Base-by-base conservation (phyloP, 1,140 invertebrate genomes). In the Drosophila pachea region DNA sequence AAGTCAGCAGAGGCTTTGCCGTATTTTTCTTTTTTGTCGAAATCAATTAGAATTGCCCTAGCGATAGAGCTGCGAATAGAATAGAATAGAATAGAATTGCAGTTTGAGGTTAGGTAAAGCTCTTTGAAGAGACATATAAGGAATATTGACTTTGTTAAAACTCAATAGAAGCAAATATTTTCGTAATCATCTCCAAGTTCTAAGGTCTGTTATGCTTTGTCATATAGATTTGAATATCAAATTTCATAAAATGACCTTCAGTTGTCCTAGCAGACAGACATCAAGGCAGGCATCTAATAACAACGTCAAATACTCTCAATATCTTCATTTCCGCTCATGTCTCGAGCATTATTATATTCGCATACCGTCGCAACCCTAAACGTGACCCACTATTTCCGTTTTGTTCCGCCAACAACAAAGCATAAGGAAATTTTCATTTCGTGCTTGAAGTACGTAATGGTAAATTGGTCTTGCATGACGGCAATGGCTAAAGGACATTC, bases 341-440 rank as follows among this genome's bases (percentile, higher is more conserved):
- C 8, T 9, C n/a, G 11, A 5, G 40, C 36, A 42, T 31, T 52
- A 52, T n/a, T 14, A 38, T 53, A 11, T 53, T 36, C 16, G 50
- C 50, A 36, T 7, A 53, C 50, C 8, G 33, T 53, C 14, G 50
- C 50, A 53, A 53, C 50, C 50, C 50, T 53, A 53, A 53, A 53
- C 35, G 50, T 53, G 50, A 40, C 53, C 53, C 53, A 55, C 53
- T 42, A 55, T 42, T 43, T 33, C 16, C n/a, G 40, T 42, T 55
- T 72, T 52, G 32, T 53, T 53, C 50, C 50, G 38, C 7, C 50
- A 55, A 55, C 50, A 55, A 42, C n/a, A 31, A 55, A 5, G 11
- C 11, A 35, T 33, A 43, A n/a, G 69, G 68, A 55, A 54, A 60
- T 70, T 68, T 64, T 40, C 45, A 54, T 68, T 64, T 71, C 42